A percentile compares a stretch with the other conserved stretches of the same genome.
phyloP scores from a whole-genome alignment of 2,113 vertebrate species.

The Motacilla tschutschensis region DNA sequence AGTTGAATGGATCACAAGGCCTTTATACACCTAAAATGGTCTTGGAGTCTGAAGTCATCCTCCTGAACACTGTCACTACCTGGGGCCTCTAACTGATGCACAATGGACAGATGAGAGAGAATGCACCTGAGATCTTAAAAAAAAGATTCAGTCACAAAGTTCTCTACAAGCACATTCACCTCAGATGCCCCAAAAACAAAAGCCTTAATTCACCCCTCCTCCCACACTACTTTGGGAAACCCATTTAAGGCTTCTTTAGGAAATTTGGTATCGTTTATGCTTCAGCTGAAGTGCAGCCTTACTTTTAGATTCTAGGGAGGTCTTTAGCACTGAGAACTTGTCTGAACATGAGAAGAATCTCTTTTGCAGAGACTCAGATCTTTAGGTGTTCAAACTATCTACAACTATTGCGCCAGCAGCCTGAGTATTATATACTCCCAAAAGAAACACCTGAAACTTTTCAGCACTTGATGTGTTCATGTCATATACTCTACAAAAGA shows the following conservation, averaged over 20 bases:
- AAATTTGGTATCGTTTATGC: background rate
- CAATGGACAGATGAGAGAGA: background rate
- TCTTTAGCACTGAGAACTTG: background rate
- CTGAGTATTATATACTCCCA: accelerated
- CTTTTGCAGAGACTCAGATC: background rate
- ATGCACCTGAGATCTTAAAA: background rate
- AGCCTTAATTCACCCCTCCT: background rate
- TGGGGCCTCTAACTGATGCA: background rate
- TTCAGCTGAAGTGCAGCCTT: background rate
- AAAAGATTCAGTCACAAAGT: background rate
- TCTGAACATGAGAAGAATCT: background rate
- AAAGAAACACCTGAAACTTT: background rate
- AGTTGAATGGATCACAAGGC: background rate
- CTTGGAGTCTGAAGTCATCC: background rate
- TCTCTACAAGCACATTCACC: background rate
- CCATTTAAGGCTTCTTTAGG: background rate
- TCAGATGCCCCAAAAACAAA: background rate
- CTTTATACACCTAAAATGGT: background rate
- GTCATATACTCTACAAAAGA: background rate
- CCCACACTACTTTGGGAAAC: background rate
- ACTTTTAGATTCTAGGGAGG: background rate
- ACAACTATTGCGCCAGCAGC: background rate
- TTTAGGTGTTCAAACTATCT: background rate
- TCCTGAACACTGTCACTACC: background rate
- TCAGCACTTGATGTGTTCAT: background rate